A percentile compares a stretch with the other conserved stretches of the same genome.
Evolutionary conservation across 2,797 vertebrate genomes (phyloP).

Genomic region (Sebastes cheni): DNA sequence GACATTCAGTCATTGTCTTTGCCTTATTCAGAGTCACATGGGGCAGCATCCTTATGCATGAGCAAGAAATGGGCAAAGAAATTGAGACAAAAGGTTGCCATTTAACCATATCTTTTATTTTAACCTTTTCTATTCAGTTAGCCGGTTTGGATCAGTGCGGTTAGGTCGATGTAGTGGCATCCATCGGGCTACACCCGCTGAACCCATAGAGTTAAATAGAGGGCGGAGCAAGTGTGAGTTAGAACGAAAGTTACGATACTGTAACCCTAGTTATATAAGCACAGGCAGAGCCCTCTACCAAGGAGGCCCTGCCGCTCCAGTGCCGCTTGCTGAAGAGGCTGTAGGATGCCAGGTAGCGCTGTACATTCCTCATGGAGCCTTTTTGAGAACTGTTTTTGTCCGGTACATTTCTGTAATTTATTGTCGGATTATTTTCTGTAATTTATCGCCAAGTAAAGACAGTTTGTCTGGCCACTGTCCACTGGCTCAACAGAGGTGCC

Average conservation of each 20-base stretch:
- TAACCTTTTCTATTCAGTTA: no score
- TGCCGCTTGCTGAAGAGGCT: no score
- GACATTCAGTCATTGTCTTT: neutral
- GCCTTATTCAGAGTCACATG: neutral
- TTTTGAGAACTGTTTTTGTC: neutral
- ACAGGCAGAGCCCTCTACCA: no score
- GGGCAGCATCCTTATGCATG: neutral
- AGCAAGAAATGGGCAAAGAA: neutral
- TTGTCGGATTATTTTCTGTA: neutral
- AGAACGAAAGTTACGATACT: no score
- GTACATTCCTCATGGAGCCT: neutral
- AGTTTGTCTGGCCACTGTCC: neutral
- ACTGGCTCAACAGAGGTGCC: neutral
- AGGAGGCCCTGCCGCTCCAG: no score
- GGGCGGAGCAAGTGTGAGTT: no score
- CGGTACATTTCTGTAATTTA: neutral
- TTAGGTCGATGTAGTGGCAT: no score
- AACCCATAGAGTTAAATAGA: no score
- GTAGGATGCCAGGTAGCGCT: neutral
- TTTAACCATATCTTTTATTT: no score
- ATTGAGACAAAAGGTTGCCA: neutral
- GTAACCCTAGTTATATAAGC: no score
- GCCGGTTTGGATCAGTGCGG: no score
- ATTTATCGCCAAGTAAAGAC: neutral
- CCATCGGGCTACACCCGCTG: no score